A percentile compares a stretch with the other conserved stretches of the same genome.
phyloP scores from a whole-genome alignment of 2,113 vertebrate genomes.

The Neogobius melanostomus region DNA sequence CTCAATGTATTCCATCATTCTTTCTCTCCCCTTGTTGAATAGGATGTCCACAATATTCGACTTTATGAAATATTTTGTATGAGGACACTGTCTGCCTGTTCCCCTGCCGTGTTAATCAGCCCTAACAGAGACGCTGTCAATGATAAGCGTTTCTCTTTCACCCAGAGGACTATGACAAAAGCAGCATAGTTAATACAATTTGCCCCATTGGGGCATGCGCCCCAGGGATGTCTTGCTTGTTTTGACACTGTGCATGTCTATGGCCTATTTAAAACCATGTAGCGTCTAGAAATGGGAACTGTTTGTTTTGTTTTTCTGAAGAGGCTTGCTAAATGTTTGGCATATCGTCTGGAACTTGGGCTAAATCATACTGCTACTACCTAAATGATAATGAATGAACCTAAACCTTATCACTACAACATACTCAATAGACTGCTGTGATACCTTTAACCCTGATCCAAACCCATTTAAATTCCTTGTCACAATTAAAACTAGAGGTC shows the following conservation, averaged over 20 bases:
- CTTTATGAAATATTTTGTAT: conserved; percentile 30
- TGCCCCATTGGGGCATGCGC: conserved; percentile 23
- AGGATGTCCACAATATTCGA: conserved; percentile 12
- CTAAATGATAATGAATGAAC: no score
- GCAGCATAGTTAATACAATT: conserved; percentile 48
- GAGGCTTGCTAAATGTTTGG: no score
- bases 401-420: no score
- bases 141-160: conserved; percentile 35
- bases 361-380: no score
- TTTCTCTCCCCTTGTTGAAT: conserved; percentile 10
- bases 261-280: conserved; percentile 14
- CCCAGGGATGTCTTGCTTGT: conserved; percentile 28
- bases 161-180: conserved; percentile 28
- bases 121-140: conserved; percentile 15
- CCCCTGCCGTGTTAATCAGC: conserved; percentile 23
- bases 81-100: conserved; percentile 28
- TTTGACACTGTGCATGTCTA: conserved; percentile 2
- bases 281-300: conserved; percentile 27
- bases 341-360: no score
- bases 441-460: no score
- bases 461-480: no score
- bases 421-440: no score
- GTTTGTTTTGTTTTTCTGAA: conserved; percentile 12
- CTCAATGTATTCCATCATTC: conserved; percentile 10
- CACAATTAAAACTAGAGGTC: no score